Base-by-base conservation (phyloP, 2,113 vertebrate species). In the Mobula birostris region DNA sequence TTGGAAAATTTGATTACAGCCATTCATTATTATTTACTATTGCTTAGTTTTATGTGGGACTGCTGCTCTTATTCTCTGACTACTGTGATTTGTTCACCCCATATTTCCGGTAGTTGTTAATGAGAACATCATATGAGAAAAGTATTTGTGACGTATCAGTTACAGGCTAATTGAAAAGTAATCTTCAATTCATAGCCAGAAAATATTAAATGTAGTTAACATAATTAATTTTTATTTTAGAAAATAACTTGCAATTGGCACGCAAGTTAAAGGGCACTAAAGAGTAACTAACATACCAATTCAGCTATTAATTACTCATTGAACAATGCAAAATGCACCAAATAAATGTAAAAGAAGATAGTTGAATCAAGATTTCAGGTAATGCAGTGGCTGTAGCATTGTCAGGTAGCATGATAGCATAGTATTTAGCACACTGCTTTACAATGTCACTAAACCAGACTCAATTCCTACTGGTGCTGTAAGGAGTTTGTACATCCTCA, bases 171-270 rank as follows among this genome's bases (percentile, higher is more conserved):
- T 90, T 90, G 61, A n/a, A 90, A 90, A 90, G 85, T 63, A 66
- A 66, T 90, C 85, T 32, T 87, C 48, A 66, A 66, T 90, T 90
- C 66, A 66, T 90, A 66, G 19, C 61, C n/a, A 66, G n/a, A n/a
- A 90, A 90, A 90, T 90, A 66, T 63, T 90, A 66, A 90, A 90
- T 90, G 63, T 68, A 90, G 61, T 66, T 90, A 27, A 90, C 29
- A 63, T 32, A 90, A 90, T 90, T 32, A 68, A 90, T 1, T 66
- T 90, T 66, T 32, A 61, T 66, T 66, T 90, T 32, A 66, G 29
- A 66, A 61, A 58, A 48, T 19, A 27, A 27, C 56, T 58, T 87
- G 27, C 56, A 87, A 87, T 66, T 68, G 85, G 29, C 63, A 63
- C 29, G 15, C 85, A 90, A 66, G 58, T n/a, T 32, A 90, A 90